Evolutionary conservation across 1,140 invertebrate genomes (phyloP).

Genomic region (Cylas formicarius): DNA sequence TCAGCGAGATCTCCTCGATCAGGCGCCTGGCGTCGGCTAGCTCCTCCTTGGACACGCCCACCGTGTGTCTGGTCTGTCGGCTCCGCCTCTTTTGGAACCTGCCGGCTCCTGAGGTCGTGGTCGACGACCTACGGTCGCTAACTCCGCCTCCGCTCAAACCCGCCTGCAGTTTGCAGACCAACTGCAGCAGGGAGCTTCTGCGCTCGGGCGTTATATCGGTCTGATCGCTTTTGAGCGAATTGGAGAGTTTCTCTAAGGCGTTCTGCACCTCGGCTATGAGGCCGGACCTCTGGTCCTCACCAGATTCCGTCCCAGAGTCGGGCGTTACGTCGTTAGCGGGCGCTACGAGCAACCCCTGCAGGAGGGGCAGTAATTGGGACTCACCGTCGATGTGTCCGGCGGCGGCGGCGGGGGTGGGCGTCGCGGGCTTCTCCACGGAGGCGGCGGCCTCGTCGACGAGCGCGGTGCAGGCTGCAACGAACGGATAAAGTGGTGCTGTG

Average conservation of each 20-base stretch:
- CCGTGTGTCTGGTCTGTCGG: constrained; percentile 62
- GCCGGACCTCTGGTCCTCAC: constrained; percentile 52
- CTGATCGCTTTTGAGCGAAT: constrained; percentile 55
- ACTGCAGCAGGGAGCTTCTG: constrained; percentile 58
- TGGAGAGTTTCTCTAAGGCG: constrained; percentile 64
- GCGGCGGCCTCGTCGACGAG: constrained; percentile 49
- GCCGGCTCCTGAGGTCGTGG: constrained; percentile 26
- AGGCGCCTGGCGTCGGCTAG: constrained; percentile 65
- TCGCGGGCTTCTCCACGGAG: constrained; percentile 31
- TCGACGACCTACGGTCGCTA: constrained; percentile 22
- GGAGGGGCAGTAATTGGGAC: constrained; percentile 53
- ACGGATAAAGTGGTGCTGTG: constrained; percentile 7
- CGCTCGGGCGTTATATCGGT: constrained; percentile 46
- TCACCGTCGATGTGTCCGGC: constrained; percentile 44
- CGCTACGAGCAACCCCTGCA: constrained; percentile 43
- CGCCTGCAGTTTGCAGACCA: constrained; percentile 67
- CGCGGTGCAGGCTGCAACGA: constrained; percentile 49
- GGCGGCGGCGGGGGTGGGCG: constrained; percentile 40
- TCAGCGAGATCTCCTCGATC: constrained; percentile 56
- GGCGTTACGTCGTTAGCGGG: constrained; percentile 35
- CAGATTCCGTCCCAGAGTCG: constrained; percentile 62
- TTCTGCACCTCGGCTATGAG: constrained; percentile 72
- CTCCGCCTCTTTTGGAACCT: constrained; percentile 38
- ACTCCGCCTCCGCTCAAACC: constrained; percentile 44
- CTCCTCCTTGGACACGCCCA: constrained; percentile 73